phyloP scores from a whole-genome alignment of 2,797 vertebrate species.

The Sus cebifrons region DNA sequence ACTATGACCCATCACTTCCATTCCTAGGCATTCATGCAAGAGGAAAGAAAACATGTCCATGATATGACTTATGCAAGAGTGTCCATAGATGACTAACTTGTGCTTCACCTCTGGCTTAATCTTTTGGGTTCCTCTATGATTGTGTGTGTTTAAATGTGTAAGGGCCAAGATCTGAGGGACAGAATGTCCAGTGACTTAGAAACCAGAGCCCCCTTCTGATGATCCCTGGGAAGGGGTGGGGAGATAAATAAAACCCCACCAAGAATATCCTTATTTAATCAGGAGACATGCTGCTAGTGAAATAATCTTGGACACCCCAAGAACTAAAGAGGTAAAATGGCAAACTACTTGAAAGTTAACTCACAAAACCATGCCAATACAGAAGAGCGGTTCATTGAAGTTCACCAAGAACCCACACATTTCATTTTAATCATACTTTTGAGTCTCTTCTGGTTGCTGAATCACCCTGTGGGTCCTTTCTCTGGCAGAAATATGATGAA shows the following conservation, averaged over 20 bases:
- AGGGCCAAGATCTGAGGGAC: neutral
- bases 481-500: neutral
- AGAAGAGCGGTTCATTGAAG: neutral
- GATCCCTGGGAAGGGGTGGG: neutral
- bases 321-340: neutral
- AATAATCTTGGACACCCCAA: neutral
- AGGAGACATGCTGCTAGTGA: neutral
- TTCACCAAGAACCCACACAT: neutral
- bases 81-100: neutral
- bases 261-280: neutral
- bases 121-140: neutral
- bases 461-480: neutral
- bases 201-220: neutral
- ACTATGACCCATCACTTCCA: neutral
- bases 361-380: neutral
- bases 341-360: neutral
- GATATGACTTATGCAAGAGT: neutral
- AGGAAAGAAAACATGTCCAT: neutral
- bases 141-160: neutral
- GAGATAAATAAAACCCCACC: neutral
- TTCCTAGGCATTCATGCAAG: neutral
- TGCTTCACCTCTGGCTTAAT: neutral
- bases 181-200: neutral
- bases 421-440: neutral
- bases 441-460: neutral